phyloP scores from a whole-genome alignment of 2,888 invertebrate genomes.

The Drosophila mimica region DNA sequence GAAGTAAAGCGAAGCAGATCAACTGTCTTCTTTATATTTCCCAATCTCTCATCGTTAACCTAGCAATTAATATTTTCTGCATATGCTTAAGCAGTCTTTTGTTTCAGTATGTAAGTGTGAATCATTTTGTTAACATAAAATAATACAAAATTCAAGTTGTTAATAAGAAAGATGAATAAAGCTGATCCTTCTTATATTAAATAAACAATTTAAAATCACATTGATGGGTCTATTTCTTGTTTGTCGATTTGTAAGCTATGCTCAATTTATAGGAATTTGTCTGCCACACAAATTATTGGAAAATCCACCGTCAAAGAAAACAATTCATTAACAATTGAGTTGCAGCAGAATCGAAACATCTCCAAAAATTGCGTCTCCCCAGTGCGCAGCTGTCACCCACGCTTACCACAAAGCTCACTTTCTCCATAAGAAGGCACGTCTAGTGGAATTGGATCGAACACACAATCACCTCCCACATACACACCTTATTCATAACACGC shows the following conservation, averaged over 20 bases:
- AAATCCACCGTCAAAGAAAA: neutral
- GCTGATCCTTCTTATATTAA: neutral
- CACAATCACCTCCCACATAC: neutral
- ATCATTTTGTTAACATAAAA: constrained; percentile 36
- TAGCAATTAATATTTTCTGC: constrained; percentile 56
- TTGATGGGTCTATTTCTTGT: neutral
- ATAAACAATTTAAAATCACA: neutral
- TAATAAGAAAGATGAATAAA: neutral
- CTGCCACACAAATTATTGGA: neutral
- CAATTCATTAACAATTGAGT: neutral
- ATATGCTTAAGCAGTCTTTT: constrained; percentile 43
- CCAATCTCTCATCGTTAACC: constrained; percentile 41
- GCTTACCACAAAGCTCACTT: neutral
- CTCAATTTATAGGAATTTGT: neutral
- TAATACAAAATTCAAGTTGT: constrained; percentile 15
- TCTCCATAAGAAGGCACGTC: neutral
- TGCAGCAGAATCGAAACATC: neutral
- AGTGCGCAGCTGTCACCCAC: neutral
- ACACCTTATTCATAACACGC: neutral
- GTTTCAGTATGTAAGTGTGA: constrained; percentile 19
- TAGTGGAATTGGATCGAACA: neutral
- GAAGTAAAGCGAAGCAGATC: constrained; percentile 33
- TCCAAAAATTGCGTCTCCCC: neutral
- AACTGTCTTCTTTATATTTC: constrained; percentile 36
- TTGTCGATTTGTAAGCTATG: neutral